These are phyloP conservation scores for Pseudochaenichthys georgianus DNA, from an alignment of 2,797 vertebrate genomes.

Conservation along the genomic window DNA sequence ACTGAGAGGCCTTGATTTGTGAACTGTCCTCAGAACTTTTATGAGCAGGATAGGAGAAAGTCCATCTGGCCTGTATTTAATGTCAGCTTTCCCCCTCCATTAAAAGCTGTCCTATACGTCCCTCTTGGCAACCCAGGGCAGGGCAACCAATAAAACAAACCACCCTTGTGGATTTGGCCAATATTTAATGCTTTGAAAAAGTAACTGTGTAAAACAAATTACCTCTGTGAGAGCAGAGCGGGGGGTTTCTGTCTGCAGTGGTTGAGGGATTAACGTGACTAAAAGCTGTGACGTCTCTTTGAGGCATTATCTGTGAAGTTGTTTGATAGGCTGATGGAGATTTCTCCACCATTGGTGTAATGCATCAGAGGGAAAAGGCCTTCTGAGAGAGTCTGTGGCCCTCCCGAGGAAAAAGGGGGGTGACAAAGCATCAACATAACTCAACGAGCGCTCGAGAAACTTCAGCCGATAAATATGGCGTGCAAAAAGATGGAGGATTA, in stretches of 20 bases:
- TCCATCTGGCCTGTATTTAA: slow-evolving; percentile 86
- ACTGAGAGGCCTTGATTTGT: slow-evolving; percentile 86
- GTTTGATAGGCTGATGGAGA: slow-evolving; percentile 74
- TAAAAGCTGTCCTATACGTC: slow-evolving; percentile 81
- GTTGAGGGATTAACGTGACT: slow-evolving; percentile 73
- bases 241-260: slow-evolving; percentile 61
- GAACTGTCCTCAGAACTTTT: slow-evolving; percentile 85
- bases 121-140: slow-evolving; percentile 75
- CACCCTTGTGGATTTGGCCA: slow-evolving; percentile 67
- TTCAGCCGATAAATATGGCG: not conserved
- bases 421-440: slow-evolving; percentile 29
- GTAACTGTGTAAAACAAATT: slow-evolving; percentile 82
- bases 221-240: slow-evolving; percentile 52
- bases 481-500: slow-evolving; percentile 22
- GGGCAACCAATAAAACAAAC: slow-evolving; percentile 78
- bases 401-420: not conserved
- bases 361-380: slow-evolving; percentile 47
- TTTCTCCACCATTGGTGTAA: slow-evolving; percentile 45
- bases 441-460: slow-evolving; percentile 43
- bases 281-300: slow-evolving; percentile 73
- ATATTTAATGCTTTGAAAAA: slow-evolving; percentile 81
- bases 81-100: slow-evolving; percentile 78
- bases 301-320: slow-evolving; percentile 77
- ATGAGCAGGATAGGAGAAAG: slow-evolving; percentile 85
- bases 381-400: not conserved